Conservation (phyloP, 2,797 vertebrate species). For the Myiotriccus ornatus region DNA sequence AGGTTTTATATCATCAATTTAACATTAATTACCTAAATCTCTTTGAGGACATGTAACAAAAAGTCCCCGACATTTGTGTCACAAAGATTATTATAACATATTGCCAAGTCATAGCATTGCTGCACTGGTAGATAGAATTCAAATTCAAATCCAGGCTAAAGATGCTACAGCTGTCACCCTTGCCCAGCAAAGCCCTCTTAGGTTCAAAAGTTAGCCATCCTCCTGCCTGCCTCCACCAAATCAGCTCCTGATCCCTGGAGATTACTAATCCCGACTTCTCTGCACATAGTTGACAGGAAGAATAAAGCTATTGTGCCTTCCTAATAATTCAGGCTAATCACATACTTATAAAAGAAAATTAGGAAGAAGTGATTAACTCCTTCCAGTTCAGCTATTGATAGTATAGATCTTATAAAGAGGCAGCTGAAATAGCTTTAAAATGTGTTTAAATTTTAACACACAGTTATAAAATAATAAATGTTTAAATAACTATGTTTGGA, state of each 20-base stretch:
- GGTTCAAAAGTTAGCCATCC: slow-evolving; percentile 89
- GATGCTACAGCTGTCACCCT: slow-evolving; percentile 87
- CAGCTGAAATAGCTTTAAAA: slow-evolving; percentile 28
- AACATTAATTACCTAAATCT: slow-evolving; percentile 90
- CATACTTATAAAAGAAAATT: slow-evolving; percentile 61
- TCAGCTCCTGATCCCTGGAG: slow-evolving; percentile 79
- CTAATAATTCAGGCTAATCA: slow-evolving; percentile 59
- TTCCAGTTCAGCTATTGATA: slow-evolving; percentile 17
- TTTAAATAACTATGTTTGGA: slow-evolving; percentile 30
- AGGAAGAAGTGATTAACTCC: slow-evolving; percentile 25
- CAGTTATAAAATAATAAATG: slow-evolving; percentile 45
- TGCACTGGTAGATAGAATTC: slow-evolving; percentile 87
- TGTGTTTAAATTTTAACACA: slow-evolving; percentile 44
- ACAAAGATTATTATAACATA: slow-evolving; percentile 86
- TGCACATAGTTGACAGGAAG: slow-evolving; percentile 82
- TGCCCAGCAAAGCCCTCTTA: slow-evolving; percentile 86
- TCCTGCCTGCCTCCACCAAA: slow-evolving; percentile 88
- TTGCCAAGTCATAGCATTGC: slow-evolving; percentile 85
- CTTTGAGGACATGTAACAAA: slow-evolving; percentile 86
- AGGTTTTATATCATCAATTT: slow-evolving; percentile 87
- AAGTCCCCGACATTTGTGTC: slow-evolving; percentile 85
- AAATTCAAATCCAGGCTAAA: slow-evolving; percentile 90
- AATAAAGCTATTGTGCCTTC: slow-evolving; percentile 79
- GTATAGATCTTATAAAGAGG: slow-evolving; percentile 5
- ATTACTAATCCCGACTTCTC: slow-evolving; percentile 84